These are phyloP conservation scores for Gobius niger DNA, from an alignment of 2,113 vertebrate species.

Conservation along the genomic window DNA sequence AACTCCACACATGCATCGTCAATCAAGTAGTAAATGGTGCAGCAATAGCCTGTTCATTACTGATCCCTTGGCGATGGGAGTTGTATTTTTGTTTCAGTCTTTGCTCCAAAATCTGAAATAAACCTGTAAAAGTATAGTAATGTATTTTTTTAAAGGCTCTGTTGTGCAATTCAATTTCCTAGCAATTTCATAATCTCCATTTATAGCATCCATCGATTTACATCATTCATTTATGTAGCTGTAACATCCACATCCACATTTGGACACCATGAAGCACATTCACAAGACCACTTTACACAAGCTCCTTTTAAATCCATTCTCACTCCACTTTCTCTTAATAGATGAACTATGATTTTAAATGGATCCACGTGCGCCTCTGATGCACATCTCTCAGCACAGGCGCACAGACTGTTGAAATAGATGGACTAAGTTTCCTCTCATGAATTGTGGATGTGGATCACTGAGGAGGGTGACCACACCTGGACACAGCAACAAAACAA, in stretches of 20 bases:
- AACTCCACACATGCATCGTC: no score
- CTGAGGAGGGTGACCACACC: slow-evolving; percentile 57
- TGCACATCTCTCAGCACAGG: background rate
- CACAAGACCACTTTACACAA: background rate
- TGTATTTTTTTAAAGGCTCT: no score
- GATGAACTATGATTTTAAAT: background rate
- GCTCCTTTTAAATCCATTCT: background rate
- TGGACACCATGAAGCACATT: background rate
- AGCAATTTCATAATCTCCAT: no score
- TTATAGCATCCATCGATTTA: background rate
- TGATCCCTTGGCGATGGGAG: no score
- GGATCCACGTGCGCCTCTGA: background rate
- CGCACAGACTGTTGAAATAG: background rate
- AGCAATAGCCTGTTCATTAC: no score
- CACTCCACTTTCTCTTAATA: slow-evolving; percentile 1
- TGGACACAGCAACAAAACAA: slow-evolving; percentile 50
- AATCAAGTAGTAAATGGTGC: no score
- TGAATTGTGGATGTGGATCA: slow-evolving; percentile 52
- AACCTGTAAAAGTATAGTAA: no score
- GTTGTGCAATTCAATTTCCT: no score
- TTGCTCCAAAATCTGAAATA: no score
- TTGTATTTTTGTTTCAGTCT: no score
- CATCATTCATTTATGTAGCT: background rate
- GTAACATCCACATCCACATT: background rate
- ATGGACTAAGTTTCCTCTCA: slow-evolving; percentile 50